phyloP scores from a whole-genome alignment of 2,797 vertebrate genomes.

The Myripristis jacobus region DNA sequence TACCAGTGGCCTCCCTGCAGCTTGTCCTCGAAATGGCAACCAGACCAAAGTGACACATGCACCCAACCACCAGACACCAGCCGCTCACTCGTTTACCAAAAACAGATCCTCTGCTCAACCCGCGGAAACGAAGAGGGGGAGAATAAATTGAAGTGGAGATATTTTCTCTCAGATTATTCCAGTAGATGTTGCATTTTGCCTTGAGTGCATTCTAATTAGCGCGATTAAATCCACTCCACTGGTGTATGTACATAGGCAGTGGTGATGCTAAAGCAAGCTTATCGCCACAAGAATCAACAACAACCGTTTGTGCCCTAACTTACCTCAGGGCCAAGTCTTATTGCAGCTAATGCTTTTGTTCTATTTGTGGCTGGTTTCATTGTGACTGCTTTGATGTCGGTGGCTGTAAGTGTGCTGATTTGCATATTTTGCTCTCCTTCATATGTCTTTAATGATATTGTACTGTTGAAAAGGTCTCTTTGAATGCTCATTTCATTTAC shows the following conservation, averaged over 20 bases:
- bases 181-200: constrained; percentile 86
- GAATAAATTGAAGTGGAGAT: constrained; percentile 86
- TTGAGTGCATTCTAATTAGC: constrained; percentile 89
- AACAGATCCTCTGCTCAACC: constrained; percentile 73
- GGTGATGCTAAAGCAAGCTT: constrained; percentile 87
- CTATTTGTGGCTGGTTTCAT: constrained; percentile 84
- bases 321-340: constrained; percentile 84
- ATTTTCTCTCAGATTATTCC: constrained; percentile 86
- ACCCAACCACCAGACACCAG: constrained; percentile 80
- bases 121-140: constrained; percentile 67
- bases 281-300: constrained; percentile 89
- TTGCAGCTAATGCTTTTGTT: constrained; percentile 86
- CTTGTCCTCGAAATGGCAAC: constrained; percentile 83
- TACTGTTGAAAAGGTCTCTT: constrained; percentile 65
- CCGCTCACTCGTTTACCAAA: constrained; percentile 77
- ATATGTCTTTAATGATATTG: constrained; percentile 80
- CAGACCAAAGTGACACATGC: constrained; percentile 83
- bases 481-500: constrained; percentile 53
- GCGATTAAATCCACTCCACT: constrained; percentile 88
- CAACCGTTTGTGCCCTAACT: constrained; percentile 83
- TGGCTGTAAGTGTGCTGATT: constrained; percentile 80
- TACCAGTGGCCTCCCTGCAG: constrained; percentile 68
- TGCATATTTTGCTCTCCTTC: constrained; percentile 80
- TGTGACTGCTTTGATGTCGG: constrained; percentile 84
- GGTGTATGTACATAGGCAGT: constrained; percentile 85